phyloP scores from a whole-genome alignment of 2,797 vertebrate genomes.

The Podarcis lilfordi region DNA sequence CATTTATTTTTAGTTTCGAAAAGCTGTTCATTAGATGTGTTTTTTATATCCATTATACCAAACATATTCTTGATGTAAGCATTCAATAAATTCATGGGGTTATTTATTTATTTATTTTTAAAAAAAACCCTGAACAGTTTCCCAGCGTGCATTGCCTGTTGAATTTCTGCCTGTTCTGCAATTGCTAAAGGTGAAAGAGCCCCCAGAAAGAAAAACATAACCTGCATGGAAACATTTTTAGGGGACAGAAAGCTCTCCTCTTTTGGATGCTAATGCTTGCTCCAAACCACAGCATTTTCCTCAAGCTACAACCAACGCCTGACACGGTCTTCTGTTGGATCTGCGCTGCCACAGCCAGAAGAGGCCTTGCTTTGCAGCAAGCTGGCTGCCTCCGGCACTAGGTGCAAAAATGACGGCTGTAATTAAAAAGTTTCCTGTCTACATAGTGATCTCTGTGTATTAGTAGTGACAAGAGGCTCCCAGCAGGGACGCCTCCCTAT shows the following conservation, averaged over 20 bases:
- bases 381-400: not conserved
- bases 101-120: not conserved
- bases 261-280: not conserved
- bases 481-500: not conserved
- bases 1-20: not conserved
- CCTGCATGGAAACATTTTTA: too few relatives aligned
- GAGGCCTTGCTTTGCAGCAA: not conserved
- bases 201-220: not conserved
- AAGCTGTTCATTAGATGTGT: not conserved
- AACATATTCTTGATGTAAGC: not conserved
- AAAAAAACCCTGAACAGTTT: not conserved
- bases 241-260: not conserved
- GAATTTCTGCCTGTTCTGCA: not conserved
- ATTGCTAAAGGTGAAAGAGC: not conserved
- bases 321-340: not conserved
- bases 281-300: not conserved
- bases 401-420: not conserved
- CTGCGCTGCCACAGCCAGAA: not conserved
- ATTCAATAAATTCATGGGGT: not conserved
- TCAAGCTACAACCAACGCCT: not conserved
- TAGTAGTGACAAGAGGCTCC: conserved; percentile 33
- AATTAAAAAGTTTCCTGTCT: conserved; percentile 30
- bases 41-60: not conserved
- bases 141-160: too few relatives aligned
- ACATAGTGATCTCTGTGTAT: conserved; percentile 23